phyloP scores from a whole-genome alignment of 2,797 vertebrate genomes.

The Rachycentron canadum region DNA sequence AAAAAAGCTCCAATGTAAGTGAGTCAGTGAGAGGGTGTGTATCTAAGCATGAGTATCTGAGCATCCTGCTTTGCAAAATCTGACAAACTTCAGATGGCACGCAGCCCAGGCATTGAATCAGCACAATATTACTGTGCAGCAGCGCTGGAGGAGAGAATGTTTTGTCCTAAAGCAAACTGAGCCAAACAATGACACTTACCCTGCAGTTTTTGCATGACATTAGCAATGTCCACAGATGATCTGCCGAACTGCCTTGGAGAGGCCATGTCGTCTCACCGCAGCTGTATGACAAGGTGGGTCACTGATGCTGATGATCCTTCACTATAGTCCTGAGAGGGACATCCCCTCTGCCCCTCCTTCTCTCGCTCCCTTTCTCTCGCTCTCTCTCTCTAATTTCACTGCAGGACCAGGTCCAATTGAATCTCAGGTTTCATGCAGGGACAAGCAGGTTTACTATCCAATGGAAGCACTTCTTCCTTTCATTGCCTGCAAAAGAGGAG shows the following conservation, averaged over 20 bases:
- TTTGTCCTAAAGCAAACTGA: constrained; percentile 19
- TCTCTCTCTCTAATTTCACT: constrained; percentile 62
- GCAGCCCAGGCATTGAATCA: constrained; percentile 78
- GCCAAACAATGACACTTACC: constrained; percentile 84
- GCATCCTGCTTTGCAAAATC: constrained; percentile 50
- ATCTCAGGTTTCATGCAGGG: constrained; percentile 60
- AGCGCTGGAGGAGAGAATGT: constrained; percentile 54
- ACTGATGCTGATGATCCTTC: constrained; percentile 52
- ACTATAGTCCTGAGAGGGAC: constrained; percentile 64
- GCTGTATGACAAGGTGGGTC: constrained; percentile 57
- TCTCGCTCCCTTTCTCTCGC: constrained; percentile 51
- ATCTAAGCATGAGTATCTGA: constrained; percentile 17
- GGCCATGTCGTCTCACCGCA: constrained; percentile 85
- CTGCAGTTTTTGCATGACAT: constrained; percentile 97
- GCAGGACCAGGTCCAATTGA: constrained; percentile 69
- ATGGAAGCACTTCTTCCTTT: constrained; percentile 71
- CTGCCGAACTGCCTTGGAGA: constrained; percentile 82
- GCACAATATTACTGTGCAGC: constrained; percentile 72
- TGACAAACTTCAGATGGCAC: constrained; percentile 69
- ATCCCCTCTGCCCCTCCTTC: constrained; percentile 70
- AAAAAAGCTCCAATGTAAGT: constrained; percentile 1
- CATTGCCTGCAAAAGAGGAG: constrained; percentile 76
- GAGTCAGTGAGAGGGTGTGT: constrained; percentile 9
- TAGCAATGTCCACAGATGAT: constrained; percentile 89
- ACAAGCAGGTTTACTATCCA: constrained; percentile 68